Conservation (phyloP, 2,113 vertebrate genomes). For the Tetrao urogallus region DNA sequence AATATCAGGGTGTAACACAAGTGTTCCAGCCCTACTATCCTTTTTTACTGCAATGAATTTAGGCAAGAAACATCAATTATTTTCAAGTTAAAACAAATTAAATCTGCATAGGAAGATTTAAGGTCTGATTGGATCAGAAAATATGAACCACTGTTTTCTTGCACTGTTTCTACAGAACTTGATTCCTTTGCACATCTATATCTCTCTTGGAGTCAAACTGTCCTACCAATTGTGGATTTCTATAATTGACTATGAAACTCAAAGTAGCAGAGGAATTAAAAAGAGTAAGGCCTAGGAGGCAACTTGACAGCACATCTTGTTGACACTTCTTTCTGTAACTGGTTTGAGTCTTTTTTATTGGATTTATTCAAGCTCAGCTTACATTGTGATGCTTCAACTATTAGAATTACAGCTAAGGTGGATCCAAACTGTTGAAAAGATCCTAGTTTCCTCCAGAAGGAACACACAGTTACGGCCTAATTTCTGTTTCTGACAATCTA, state of each 20-base stretch:
- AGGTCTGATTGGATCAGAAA: not conserved
- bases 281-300: not conserved
- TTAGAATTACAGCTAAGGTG: not conserved
- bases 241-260: constrained; percentile 33
- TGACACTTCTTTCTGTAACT: not conserved
- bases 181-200: not conserved
- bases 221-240: not conserved
- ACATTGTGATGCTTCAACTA: not conserved
- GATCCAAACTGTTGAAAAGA: not conserved
- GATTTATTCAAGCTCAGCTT: not conserved
- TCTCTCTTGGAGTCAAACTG: constrained; percentile 28
- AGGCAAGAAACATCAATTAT: constrained; percentile 21
- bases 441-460: not conserved
- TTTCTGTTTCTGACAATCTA: not conserved
- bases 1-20: constrained; percentile 15
- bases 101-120: constrained; percentile 5
- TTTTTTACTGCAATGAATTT: constrained; percentile 20
- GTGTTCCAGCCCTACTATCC: constrained; percentile 6
- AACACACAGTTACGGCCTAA: not conserved
- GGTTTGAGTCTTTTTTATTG: not conserved
- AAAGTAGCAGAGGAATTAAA: constrained; percentile 29
- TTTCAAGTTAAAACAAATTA: constrained; percentile 28
- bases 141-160: constrained; percentile 1
- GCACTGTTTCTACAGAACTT: constrained; percentile 3
- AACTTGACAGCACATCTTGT: not conserved